Conservation (phyloP, 2,797 vertebrate species). For the Lepilemur septentrionalis region DNA sequence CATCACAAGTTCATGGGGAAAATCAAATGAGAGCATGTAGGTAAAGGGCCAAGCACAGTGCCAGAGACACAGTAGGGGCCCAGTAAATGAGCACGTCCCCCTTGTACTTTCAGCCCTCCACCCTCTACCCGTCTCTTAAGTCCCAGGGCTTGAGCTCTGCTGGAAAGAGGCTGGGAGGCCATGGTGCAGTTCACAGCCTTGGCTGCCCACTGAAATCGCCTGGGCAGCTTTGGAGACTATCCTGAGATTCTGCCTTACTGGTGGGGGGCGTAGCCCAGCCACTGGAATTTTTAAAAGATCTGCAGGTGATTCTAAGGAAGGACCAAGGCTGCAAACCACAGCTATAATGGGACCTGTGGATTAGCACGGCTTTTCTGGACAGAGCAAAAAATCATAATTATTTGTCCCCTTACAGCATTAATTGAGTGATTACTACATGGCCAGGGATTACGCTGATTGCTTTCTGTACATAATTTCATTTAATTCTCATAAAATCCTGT, state of each 20-base stretch:
- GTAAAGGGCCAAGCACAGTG: not conserved
- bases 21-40: not conserved
- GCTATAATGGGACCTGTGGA: not conserved
- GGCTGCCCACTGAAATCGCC: not conserved
- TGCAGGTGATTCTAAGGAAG: not conserved
- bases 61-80: not conserved
- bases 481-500: not conserved
- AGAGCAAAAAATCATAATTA: not conserved
- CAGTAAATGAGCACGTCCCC: not conserved
- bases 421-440: not conserved
- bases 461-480: not conserved
- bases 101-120: fast-evolving
- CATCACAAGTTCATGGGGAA: not conserved
- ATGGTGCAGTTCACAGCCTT: fast-evolving
- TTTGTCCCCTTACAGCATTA: not conserved
- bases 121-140: not conserved
- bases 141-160: not conserved
- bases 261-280: fast-evolving
- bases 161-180: not conserved
- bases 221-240: not conserved
- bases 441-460: not conserved
- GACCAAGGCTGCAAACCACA: not conserved
- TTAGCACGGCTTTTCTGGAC: not conserved
- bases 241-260: not conserved
- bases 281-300: not conserved